Base-by-base conservation (phyloP, 2,888 invertebrate species). In the Gastracanthus pulcherrimus region DNA sequence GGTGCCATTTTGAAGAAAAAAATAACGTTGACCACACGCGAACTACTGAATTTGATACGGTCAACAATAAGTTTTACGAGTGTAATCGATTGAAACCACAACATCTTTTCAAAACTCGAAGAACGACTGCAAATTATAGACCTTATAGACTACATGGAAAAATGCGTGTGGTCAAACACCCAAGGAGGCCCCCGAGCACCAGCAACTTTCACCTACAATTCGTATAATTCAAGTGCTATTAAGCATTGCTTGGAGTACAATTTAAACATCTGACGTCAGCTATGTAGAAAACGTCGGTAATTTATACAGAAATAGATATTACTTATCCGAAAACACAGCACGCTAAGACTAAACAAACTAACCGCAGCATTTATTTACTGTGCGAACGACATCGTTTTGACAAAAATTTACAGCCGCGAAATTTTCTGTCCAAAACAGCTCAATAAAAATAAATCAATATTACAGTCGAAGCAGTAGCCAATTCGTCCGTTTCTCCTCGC, bases 201-300 rank as follows among this genome's bases (percentile, higher is more conserved):
- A 16, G 13, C 26, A n/a, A 75, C 74, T 80, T 75, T 80, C 74
- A 60, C 62, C 74, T 19, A 62, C 48, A 23, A 23, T 19, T 23
- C 29, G 29, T 75, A 80, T 69, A 69, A 80, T 80, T 80, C 69
- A 62, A 80, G 74, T 69, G 69, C 62, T 62, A 11, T 51, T 38
- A 67, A 69, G 55, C 45, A 48, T 26, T 55, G 45, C 60, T 75
- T 34, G 13, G 31, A 69, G 62, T 62, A 75, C 48, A 79, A 74
- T 64, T 36, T 29, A 38, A 67, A 29, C n/a, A 11, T 0, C 26
- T 74, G 79, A 79, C 67, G 58, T 74, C 79, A 76, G 19, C 48
- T 7, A 34, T 4, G 19, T 71, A 62, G 64, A 66, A 71, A 62
- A 64, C 11, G 31, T 71, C 31, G 58, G 29, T 67, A 74, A 74